phyloP scores from a whole-genome alignment of 2,797 vertebrate genomes.

The Yasuhikotakia modesta region DNA sequence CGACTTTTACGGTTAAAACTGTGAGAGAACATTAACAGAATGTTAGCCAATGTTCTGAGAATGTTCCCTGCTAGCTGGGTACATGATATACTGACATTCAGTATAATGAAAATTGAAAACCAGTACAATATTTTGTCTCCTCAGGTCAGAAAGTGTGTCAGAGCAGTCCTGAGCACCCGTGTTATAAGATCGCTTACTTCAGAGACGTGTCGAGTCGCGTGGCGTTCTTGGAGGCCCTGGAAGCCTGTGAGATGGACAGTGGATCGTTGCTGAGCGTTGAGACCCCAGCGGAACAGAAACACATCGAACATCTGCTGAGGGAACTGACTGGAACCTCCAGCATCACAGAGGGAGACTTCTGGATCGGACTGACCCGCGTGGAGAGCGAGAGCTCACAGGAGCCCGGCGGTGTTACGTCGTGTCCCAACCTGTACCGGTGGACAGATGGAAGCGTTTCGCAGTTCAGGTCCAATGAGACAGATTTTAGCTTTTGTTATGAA shows the following conservation, averaged over 20 bases:
- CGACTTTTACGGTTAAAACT: no score
- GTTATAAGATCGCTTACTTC: conserved; percentile 96
- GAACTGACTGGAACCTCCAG: conserved; percentile 80
- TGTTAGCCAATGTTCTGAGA: no score
- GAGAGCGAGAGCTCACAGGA: conserved; percentile 73
- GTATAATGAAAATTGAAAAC: not conserved
- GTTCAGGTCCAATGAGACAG: conserved; percentile 78
- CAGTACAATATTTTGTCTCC: conserved; percentile 41
- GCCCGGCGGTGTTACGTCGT: conserved; percentile 72
- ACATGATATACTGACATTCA: not conserved
- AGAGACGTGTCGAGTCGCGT: conserved; percentile 88
- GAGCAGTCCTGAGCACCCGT: conserved; percentile 76
- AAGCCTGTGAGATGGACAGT: conserved; percentile 85
- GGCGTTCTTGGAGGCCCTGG: conserved; percentile 85
- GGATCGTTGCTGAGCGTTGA: conserved; percentile 88
- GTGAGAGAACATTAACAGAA: no score
- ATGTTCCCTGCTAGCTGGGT: no score
- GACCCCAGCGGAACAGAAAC: conserved; percentile 80
- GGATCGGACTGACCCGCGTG: conserved; percentile 89
- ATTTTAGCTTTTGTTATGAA: no score
- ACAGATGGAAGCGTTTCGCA: conserved; percentile 83
- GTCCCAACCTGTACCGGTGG: conserved; percentile 90
- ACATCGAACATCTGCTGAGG: conserved; percentile 85
- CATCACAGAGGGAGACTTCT: conserved; percentile 92
- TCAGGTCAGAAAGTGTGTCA: conserved; percentile 90